Conservation (phyloP, 2,888 invertebrate species). For the Sabatieria punctata region DNA sequence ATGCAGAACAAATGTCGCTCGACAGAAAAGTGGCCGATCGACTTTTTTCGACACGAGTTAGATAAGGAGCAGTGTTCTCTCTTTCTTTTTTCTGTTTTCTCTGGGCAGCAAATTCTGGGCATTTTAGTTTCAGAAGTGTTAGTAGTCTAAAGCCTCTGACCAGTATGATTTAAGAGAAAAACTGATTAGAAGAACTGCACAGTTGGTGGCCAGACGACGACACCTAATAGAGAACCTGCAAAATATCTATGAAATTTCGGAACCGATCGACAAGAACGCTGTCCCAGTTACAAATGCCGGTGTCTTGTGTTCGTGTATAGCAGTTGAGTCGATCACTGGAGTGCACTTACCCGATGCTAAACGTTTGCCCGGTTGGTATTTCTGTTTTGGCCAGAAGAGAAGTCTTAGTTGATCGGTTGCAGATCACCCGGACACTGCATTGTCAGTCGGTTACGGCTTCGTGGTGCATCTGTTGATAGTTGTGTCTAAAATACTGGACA, state of each 20-base stretch:
- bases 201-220: not conserved
- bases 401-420: constrained; percentile 5
- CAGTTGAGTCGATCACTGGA: constrained; percentile 29
- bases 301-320: not conserved
- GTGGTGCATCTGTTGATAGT: constrained; percentile 66
- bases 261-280: no score
- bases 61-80: no score
- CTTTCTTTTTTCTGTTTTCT: no score
- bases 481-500: constrained; percentile 59
- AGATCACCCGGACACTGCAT: constrained; percentile 47
- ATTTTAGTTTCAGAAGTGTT: no score
- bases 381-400: not conserved
- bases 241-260: not conserved
- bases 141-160: no score
- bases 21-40: no score
- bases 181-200: not conserved
- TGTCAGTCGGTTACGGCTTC: constrained; percentile 65
- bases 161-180: not conserved
- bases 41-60: no score
- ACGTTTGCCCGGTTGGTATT: constrained; percentile 38
- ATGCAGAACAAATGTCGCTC: no score
- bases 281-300: no score
- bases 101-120: no score
- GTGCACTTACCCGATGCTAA: constrained; percentile 55
- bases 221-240: not conserved